These are phyloP conservation scores for Drosophila littoralis DNA, from an alignment of 1,140 invertebrate species.

Conservation along the genomic window DNA sequence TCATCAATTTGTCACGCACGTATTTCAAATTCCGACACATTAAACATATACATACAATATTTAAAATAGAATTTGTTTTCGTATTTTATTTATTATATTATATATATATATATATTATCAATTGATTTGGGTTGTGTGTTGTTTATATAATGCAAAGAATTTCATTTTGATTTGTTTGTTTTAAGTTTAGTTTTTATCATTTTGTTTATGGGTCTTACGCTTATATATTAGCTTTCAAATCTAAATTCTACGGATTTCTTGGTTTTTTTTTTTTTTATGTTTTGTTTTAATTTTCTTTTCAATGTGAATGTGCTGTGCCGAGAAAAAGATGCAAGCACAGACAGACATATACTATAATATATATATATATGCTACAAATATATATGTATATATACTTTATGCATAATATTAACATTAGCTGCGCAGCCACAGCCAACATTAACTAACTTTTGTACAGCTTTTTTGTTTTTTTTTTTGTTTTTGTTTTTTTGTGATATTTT, in stretches of 20 bases:
- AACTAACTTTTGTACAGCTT: constrained; percentile 75
- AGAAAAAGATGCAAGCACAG: constrained; percentile 68
- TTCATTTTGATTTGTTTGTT: constrained; percentile 58
- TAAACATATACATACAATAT: constrained; percentile 76
- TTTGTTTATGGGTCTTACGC: constrained; percentile 60
- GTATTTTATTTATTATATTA: constrained; percentile 56
- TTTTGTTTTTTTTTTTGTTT: constrained; percentile 28
- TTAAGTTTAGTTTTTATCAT: constrained; percentile 49
- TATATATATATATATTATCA: too few relatives aligned
- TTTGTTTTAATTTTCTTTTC: constrained; percentile 23
- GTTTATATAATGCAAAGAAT: constrained; percentile 58
- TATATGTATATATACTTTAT: constrained; percentile 66
- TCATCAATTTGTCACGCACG: constrained; percentile 40
- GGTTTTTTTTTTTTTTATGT: constrained; percentile 15
- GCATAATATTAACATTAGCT: constrained; percentile 48
- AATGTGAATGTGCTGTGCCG: constrained; percentile 62
- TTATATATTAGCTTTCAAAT: constrained; percentile 67
- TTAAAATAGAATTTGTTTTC: constrained; percentile 72
- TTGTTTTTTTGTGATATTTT: constrained; percentile 67
- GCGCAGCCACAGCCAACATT: constrained; percentile 52
- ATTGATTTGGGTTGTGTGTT: constrained; percentile 57
- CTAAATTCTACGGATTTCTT: constrained; percentile 66
- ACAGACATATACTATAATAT: constrained; percentile 63
- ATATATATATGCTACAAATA: constrained; percentile 44
- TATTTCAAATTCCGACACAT: constrained; percentile 77